A percentile compares a stretch with the other conserved stretches of the same genome.
phyloP scores from a whole-genome alignment of 1,140 invertebrate genomes.

The Phortica variegata region DNA sequence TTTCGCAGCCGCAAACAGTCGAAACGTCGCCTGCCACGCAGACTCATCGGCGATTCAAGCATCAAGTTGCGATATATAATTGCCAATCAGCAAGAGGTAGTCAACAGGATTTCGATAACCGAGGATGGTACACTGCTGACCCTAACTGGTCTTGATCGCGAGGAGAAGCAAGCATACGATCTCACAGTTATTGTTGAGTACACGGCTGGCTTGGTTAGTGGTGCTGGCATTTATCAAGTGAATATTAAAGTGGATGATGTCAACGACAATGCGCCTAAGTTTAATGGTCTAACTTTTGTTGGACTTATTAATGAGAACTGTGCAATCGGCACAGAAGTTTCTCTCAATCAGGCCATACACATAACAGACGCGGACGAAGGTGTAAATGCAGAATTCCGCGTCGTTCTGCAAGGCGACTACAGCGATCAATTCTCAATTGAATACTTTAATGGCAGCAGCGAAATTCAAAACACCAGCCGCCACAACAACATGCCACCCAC shows the following conservation, averaged over 20 bases:
- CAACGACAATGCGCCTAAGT: constrained; percentile 87
- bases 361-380: constrained; percentile 79
- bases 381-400: constrained; percentile 72
- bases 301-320: constrained; percentile 80
- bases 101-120: constrained; percentile 73
- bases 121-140: constrained; percentile 78
- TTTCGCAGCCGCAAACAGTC: constrained; percentile 36
- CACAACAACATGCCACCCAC: constrained; percentile 16
- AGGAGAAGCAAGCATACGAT: constrained; percentile 71
- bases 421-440: constrained; percentile 77
- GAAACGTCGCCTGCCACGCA: constrained; percentile 17
- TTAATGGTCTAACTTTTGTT: constrained; percentile 71
- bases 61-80: constrained; percentile 67
- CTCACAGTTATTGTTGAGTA: constrained; percentile 80
- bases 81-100: constrained; percentile 76
- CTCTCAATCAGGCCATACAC: constrained; percentile 66
- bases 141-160: constrained; percentile 72
- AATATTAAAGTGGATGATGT: constrained; percentile 81
- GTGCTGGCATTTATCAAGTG: constrained; percentile 75
- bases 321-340: constrained; percentile 69
- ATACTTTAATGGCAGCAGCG: constrained; percentile 26
- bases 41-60: constrained; percentile 32
- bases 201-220: constrained; percentile 64
- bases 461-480: constrained; percentile 22
- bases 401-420: constrained; percentile 73